Evolutionary conservation across 2,797 vertebrate species (phyloP).

Genomic region (Hydrolagus colliei): DNA sequence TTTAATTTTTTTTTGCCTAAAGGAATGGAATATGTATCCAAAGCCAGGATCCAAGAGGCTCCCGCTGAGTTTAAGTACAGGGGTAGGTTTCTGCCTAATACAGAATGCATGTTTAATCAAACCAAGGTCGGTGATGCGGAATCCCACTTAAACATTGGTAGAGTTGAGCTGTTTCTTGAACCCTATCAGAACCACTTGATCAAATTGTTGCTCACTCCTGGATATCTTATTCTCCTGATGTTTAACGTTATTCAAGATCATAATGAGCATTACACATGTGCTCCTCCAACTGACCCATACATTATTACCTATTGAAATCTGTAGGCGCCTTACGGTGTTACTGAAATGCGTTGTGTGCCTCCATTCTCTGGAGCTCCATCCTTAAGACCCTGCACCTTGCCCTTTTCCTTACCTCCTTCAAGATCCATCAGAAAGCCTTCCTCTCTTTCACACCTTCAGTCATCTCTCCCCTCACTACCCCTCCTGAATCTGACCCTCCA

Average conservation of each 20-base stretch:
- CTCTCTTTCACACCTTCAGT: no score
- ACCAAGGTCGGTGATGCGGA: not conserved
- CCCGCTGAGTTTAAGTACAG: conserved; percentile 2
- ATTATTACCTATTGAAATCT: not conserved
- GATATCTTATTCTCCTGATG: not conserved
- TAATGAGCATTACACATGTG: not conserved
- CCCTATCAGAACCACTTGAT: not conserved
- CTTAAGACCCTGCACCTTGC: no score
- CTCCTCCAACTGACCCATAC: not conserved
- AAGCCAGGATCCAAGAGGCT: not conserved
- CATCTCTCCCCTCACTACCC: no score
- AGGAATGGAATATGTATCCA: not conserved
- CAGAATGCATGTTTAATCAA: not conserved
- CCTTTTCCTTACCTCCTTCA: no score
- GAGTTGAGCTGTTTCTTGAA: no score
- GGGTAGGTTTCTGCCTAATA: not conserved
- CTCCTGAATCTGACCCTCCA: no score
- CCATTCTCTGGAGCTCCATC: no score
- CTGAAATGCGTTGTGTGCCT: no score
- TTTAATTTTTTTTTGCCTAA: not conserved
- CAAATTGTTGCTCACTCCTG: not conserved
- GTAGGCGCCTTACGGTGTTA: not conserved
- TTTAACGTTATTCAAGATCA: not conserved
- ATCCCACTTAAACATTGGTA: no score
- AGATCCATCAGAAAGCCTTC: no score